Evolutionary conservation across 2,888 invertebrate genomes (phyloP).

Genomic region (Copidosoma aretas): DNA sequence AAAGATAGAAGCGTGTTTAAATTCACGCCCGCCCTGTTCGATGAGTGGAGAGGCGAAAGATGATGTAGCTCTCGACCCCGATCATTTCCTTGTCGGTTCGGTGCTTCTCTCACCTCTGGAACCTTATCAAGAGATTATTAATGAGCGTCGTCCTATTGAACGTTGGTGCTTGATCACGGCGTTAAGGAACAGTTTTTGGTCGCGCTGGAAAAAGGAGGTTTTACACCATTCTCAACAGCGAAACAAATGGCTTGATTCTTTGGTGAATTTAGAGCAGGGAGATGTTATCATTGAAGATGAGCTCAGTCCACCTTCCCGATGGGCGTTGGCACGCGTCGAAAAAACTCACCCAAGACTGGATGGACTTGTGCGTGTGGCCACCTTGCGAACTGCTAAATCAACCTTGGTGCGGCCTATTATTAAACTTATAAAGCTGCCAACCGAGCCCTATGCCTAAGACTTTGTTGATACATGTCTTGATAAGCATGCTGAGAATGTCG

Average conservation of each 20-base stretch:
- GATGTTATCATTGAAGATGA: background rate
- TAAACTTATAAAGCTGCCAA: background rate
- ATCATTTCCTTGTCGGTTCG: slow-evolving; percentile 8
- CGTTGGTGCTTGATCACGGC: background rate
- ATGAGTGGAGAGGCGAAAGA: background rate
- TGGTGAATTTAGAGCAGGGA: background rate
- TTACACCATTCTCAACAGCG: background rate
- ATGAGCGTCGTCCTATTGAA: background rate
- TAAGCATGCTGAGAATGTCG: too few relatives aligned
- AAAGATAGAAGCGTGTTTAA: slow-evolving; percentile 14
- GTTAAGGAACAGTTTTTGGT: background rate
- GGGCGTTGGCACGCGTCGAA: background rate
- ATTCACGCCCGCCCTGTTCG: slow-evolving; percentile 9
- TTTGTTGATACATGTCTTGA: too few relatives aligned
- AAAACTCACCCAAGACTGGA: background rate
- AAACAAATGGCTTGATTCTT: background rate
- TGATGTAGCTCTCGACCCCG: background rate
- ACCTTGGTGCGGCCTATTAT: background rate
- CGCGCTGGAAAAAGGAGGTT: background rate
- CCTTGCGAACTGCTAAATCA: background rate
- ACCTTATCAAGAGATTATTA: too few relatives aligned
- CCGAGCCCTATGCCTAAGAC: too few relatives aligned
- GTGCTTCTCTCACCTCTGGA: background rate
- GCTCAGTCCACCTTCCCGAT: background rate
- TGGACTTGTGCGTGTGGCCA: background rate